phyloP scores from a whole-genome alignment of 2,888 invertebrate genomes.

The Pogonocherus hispidulus region DNA sequence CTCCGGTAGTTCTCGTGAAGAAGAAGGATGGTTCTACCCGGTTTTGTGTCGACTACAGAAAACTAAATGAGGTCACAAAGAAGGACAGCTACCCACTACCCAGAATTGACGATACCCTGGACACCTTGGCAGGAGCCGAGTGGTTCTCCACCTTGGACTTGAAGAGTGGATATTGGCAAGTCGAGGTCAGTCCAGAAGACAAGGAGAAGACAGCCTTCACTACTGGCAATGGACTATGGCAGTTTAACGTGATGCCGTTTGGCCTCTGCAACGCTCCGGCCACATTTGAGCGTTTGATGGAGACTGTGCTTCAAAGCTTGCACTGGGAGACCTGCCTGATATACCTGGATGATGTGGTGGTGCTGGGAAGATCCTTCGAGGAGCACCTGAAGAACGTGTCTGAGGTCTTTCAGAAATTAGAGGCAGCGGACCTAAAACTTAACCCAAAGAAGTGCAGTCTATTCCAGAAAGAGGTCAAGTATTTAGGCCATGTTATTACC shows the following conservation, averaged over 20 bases:
- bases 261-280: background rate
- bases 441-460: constrained; percentile 28
- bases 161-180: background rate
- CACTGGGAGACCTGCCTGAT: constrained; percentile 41
- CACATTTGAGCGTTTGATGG: constrained; percentile 51
- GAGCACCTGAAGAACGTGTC: constrained; percentile 40
- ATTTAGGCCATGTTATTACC: background rate
- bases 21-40: constrained; percentile 31
- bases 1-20: constrained; percentile 35
- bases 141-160: background rate
- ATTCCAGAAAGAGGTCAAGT: background rate
- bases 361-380: constrained; percentile 42
- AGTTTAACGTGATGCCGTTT: constrained; percentile 2
- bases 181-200: background rate
- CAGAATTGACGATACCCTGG: constrained; percentile 45
- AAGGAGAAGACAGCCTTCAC: background rate
- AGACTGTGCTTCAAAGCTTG: constrained; percentile 41
- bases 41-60: constrained; percentile 38
- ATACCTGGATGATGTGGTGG: constrained; percentile 51
- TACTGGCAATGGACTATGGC: background rate
- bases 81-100: constrained; percentile 45
- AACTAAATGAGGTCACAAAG: constrained; percentile 38
- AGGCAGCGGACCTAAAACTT: background rate
- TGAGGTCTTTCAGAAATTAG: constrained; percentile 27
- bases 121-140: background rate